Evolutionary conservation across 2,888 invertebrate genomes (phyloP), one percentile per base, ranked within the genome.

Genomic region (Lomographa bimaculata): DNA sequence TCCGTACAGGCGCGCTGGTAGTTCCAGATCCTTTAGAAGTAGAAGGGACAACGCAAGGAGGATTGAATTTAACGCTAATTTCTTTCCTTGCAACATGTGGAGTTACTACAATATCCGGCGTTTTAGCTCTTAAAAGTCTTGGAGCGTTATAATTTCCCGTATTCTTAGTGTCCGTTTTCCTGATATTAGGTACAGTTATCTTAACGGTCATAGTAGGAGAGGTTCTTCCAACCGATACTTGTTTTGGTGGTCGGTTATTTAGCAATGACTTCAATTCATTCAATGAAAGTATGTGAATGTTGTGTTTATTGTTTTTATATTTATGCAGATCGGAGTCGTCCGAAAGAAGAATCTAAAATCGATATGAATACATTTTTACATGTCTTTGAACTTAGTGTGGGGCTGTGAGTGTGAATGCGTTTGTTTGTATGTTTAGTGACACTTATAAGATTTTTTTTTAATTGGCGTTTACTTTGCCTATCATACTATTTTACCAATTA

Each of bases 291-390:
- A 47, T 17, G 7, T 51, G 36, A 16, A 54, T 8, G 14, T 37
- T 20, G 1, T 30, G 18, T 7, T 19, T 8, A 8, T 12, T 21
- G 3, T 9, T 9, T 36, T 23, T 50, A 7, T 8, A 40, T n/a
- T 12, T 32, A 1, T 46, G 20, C 4, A 9, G 21, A 11, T 46
- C 27, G 9, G 9, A 1, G 11, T 46, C 16, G 12, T 27, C 37
- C 6, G 49, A 24, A 16, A 54, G 45, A 12, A 54, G 30, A 28
- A 54, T 36, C 45, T 46, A 16, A 7, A 45, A 45, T 11, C 5
- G n/a, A 4, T 5, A 20, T 25, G 2, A 17, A 32, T 2, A 8
- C 17, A 18, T 6, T 18, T 18, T 2, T 17, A 9, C 14, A 24
- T 24, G 4, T 30, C n/a, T n/a, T n/a, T n/a, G n/a, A n/a, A n/a